phyloP scores from a whole-genome alignment of 2,888 invertebrate genomes.

The Dromius quadrimaculatus region DNA sequence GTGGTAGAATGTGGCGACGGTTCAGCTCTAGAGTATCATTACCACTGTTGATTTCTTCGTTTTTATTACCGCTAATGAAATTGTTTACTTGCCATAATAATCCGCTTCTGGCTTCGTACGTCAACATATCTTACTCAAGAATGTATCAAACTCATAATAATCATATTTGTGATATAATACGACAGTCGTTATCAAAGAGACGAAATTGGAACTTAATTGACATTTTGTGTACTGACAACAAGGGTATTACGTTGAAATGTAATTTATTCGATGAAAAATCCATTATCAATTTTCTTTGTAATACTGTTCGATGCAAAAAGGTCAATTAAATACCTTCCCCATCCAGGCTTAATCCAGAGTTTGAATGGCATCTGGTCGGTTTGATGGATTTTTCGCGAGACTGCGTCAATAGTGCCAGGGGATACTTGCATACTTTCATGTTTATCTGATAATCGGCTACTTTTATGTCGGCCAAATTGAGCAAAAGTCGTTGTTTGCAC shows the following conservation, averaged over 20 bases:
- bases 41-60: conserved; percentile 26
- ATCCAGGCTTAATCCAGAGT: neutral
- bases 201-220: no score
- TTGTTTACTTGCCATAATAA: conserved; percentile 22
- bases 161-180: no score
- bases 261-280: no score
- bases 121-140: no score
- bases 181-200: no score
- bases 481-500: no score
- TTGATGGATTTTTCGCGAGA: conserved; percentile 27
- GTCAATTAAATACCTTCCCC: neutral
- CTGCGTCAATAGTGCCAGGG: conserved; percentile 2
- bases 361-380: conserved; percentile 12
- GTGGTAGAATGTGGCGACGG: conserved; percentile 29
- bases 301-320: no score
- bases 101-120: no score
- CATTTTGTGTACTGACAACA: no score
- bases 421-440: conserved; percentile 40
- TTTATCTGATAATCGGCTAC: conserved; percentile 25
- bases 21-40: conserved; percentile 27
- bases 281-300: no score
- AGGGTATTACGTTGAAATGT: no score
- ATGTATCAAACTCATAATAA: no score
- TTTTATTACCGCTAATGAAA: conserved; percentile 29
- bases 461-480: conserved; percentile 40